Base-by-base conservation (phyloP, 2,797 vertebrate species). In the Gobionotothen gibberifrons region DNA sequence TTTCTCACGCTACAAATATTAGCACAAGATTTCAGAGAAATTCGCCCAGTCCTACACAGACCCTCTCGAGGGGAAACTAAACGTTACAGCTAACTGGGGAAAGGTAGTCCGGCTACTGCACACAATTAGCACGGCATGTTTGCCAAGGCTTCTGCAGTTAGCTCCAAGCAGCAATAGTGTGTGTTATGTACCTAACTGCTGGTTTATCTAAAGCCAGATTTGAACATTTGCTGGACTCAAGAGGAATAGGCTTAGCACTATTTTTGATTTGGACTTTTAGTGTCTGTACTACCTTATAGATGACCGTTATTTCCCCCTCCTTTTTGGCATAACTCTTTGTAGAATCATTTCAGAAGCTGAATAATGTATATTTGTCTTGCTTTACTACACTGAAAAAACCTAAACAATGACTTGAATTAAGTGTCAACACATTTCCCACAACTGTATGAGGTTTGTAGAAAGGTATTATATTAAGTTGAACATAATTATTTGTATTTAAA, bases 1-100 rank as follows among this genome's bases (percentile, higher is more conserved):
- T 85, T 82, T 84, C 90, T 92, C 89, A 87, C 82, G 90, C 91
- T 86, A 82, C 81, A 90, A 89, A 88, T 87, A 90, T 89, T 82
- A 90, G 91, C 88, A 89, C 55, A 85, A 89, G 88, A 88, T 78
- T 56, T 69, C 83, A 72, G 85, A 91, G 86, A 78, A 59, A 72
- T 77, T 87, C 46, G 73, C 84, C 83, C 78, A 79, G 85, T 84
- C 82, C 83, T 80, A 66, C 90, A 81, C 63, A 74, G 82, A 78
- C 74, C 64, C 68, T 82, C 87, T 80, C 88, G 69, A 5, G n/a
- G 83, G 87, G 79, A 76, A 82, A 83, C 74, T 74, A 85, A 87
- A 63, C 67, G 81, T 89, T 82, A 88, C 72, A 47, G 73, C 82
- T 89, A 83, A 83, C 74, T 74, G 56, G 87, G 87, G 87, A 88